A percentile compares a stretch with the other conserved stretches of the same genome.
phyloP scores from a whole-genome alignment of 2,888 invertebrate species.

The Cephus rjabovi region DNA sequence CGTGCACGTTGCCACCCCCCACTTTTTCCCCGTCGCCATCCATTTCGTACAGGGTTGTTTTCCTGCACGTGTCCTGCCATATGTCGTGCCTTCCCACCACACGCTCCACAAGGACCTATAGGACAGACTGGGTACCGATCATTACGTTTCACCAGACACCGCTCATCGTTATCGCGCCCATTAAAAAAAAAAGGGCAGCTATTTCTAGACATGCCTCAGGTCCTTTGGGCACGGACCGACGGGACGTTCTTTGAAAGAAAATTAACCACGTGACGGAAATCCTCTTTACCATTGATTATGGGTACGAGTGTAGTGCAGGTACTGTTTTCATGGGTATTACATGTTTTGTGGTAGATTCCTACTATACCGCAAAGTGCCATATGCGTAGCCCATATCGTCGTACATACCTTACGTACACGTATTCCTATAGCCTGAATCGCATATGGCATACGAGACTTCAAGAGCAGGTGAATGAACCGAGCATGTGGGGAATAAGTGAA shows the following conservation, averaged over 20 bases:
- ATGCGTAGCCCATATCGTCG: background rate
- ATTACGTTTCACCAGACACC: conserved; percentile 10
- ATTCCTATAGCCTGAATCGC: background rate
- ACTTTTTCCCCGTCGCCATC: background rate
- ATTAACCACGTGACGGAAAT: background rate
- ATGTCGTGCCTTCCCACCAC: conserved; percentile 8
- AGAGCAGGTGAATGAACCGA: background rate
- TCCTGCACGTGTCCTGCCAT: conserved; percentile 14
- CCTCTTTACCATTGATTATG: background rate
- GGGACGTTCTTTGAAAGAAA: background rate
- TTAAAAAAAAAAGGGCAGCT: background rate
- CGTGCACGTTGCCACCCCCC: background rate
- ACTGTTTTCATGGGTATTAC: background rate
- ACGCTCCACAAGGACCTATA: background rate
- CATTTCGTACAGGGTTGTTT: conserved; percentile 5
- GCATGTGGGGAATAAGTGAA: background rate
- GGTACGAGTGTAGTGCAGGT: background rate
- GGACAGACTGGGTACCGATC: background rate
- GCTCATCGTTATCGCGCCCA: background rate
- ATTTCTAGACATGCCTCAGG: background rate
- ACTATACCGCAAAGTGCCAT: background rate
- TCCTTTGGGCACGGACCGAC: background rate
- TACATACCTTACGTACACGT: background rate
- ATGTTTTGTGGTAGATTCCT: background rate
- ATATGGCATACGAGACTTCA: background rate